Conservation (phyloP, 2,797 vertebrate species). For the Malurus splendens region DNA sequence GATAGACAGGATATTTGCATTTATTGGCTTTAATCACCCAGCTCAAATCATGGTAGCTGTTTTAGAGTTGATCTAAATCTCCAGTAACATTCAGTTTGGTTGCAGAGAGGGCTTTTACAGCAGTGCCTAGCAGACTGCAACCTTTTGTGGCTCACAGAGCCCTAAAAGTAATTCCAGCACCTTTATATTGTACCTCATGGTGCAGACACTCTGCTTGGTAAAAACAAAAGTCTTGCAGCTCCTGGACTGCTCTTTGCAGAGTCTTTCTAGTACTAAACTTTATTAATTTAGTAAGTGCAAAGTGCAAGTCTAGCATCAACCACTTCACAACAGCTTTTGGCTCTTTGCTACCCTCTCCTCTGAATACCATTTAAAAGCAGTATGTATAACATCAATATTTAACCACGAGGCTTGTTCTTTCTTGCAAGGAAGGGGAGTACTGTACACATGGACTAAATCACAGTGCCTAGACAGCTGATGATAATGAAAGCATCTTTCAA, state of each 20-base stretch:
- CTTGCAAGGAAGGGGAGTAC: not conserved
- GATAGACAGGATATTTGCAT: not conserved
- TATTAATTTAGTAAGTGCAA: not conserved
- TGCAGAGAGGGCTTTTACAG: not conserved
- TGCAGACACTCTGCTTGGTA: not conserved
- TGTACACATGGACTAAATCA: conserved; percentile 2
- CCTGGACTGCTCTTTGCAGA: not conserved
- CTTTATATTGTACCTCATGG: not conserved
- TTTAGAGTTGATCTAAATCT: not conserved
- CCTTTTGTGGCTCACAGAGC: not conserved
- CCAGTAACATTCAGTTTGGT: not conserved
- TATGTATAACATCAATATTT: conserved; percentile 36
- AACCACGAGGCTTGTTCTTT: not conserved
- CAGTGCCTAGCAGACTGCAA: not conserved
- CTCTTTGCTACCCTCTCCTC: not conserved
- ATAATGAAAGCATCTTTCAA: conserved; percentile 24
- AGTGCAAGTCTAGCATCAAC: not conserved
- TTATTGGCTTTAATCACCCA: not conserved
- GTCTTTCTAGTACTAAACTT: not conserved
- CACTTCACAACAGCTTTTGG: not conserved
- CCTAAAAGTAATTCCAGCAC: not conserved
- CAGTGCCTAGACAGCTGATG: conserved; percentile 17
- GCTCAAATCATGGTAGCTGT: not conserved
- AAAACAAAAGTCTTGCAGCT: not conserved
- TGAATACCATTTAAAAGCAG: not conserved